Percentiles rank a stretch among this genome's conserved stretches.
Evolutionary conservation across 2,113 vertebrate species (phyloP).

Genomic region (Potamarius usumacintae): DNA sequence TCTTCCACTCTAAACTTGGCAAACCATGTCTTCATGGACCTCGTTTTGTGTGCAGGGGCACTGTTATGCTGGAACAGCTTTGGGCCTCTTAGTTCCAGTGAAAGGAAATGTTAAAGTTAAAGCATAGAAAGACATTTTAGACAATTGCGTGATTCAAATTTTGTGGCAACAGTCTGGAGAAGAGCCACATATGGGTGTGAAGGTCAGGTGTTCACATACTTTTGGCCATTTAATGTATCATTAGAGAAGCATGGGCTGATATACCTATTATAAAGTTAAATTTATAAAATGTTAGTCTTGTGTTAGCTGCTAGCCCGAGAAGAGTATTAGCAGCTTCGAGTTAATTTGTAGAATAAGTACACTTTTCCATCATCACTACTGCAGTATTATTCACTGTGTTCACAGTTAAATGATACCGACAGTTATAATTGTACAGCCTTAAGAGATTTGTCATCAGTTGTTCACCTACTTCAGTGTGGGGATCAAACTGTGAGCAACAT

Average conservation of each 20-base stretch:
- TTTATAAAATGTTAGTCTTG: background rate
- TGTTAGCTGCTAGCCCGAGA: background rate
- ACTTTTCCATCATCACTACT: background rate
- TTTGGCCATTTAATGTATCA: background rate
- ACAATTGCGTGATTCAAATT: background rate
- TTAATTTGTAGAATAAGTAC: background rate
- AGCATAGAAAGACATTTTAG: background rate
- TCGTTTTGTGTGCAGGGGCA: background rate
- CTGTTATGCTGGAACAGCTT: background rate
- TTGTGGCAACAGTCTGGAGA: background rate
- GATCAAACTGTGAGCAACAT: too few relatives aligned
- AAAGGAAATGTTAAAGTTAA: background rate
- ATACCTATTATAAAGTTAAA: background rate
- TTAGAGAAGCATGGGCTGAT: background rate
- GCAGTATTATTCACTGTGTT: background rate
- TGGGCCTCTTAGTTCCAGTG: background rate
- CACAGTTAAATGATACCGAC: background rate
- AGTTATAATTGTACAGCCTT: too few relatives aligned
- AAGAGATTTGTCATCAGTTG: too few relatives aligned
- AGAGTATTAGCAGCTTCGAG: background rate
- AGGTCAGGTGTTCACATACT: background rate
- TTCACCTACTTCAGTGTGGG: too few relatives aligned
- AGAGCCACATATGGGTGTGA: background rate
- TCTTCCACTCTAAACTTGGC: background rate
- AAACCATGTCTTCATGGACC: background rate